These are phyloP conservation scores for Saccostrea echinata DNA, from an alignment of 1,140 invertebrate genomes.

Conservation along the genomic window DNA sequence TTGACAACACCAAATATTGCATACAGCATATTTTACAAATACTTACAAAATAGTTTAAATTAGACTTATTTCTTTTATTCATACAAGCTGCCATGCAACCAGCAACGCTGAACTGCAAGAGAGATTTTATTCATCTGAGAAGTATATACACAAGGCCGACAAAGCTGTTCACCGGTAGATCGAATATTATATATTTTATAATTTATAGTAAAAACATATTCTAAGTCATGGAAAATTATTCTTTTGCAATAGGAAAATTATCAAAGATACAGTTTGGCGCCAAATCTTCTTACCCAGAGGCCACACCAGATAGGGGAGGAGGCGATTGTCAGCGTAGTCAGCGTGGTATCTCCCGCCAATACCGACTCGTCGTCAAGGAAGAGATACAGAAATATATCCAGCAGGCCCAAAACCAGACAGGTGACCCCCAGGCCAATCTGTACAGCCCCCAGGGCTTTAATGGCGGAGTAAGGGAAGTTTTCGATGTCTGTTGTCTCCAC, in stretches of 20 bases:
- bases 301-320: slow-evolving; percentile 65
- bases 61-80: slow-evolving; percentile 58
- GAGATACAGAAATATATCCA: slow-evolving; percentile 58
- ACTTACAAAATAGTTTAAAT: slow-evolving; percentile 63
- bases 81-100: slow-evolving; percentile 62
- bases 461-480: slow-evolving; percentile 61
- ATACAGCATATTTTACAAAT: background rate
- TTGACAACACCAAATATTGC: background rate
- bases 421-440: slow-evolving; percentile 60
- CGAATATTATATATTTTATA: too few relatives aligned
- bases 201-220: too few relatives aligned
- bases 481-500: slow-evolving; percentile 57
- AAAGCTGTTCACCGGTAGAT: too few relatives aligned
- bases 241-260: too few relatives aligned
- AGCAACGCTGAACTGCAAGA: slow-evolving; percentile 57
- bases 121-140: background rate
- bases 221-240: too few relatives aligned
- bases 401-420: slow-evolving; percentile 56
- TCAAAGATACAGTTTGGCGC: too few relatives aligned
- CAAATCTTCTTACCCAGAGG: slow-evolving; percentile 58
- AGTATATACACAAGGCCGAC: background rate
- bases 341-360: slow-evolving; percentile 36
- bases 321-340: slow-evolving; percentile 53
- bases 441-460: slow-evolving; percentile 61
- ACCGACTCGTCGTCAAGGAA: slow-evolving; percentile 41